phyloP scores from a whole-genome alignment of 2,113 vertebrate genomes.

The Sceloporus undulatus region DNA sequence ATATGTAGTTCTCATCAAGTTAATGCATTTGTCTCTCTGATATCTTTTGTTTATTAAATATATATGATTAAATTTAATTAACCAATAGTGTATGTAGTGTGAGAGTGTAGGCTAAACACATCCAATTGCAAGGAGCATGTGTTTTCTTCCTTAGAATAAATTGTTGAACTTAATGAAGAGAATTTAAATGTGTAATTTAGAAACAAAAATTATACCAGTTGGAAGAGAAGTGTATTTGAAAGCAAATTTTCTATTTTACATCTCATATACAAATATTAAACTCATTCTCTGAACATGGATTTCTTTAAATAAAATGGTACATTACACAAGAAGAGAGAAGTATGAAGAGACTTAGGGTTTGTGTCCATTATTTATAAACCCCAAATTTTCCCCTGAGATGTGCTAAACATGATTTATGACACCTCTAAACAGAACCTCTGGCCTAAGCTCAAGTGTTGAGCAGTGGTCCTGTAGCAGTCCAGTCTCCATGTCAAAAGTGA shows the following conservation, averaged over 20 bases:
- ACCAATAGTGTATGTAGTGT: background rate
- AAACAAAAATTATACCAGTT: background rate
- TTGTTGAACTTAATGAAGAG: conserved; percentile 1
- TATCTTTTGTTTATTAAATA: conserved; percentile 46
- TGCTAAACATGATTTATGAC: too few species aligned
- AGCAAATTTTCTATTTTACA: background rate
- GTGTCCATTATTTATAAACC: too few species aligned
- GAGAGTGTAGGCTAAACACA: background rate
- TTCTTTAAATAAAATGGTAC: background rate
- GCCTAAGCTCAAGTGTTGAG: too few species aligned
- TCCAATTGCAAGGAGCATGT: conserved; percentile 15
- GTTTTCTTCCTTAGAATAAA: background rate
- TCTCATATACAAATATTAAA: background rate
- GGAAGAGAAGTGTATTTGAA: background rate
- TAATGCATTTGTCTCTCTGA: conserved; percentile 31
- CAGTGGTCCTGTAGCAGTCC: too few species aligned
- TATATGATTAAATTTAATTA: conserved; percentile 42
- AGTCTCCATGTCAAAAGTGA: too few species aligned
- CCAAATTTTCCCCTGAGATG: too few species aligned
- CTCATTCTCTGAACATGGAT: background rate
- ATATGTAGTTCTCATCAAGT: conserved; percentile 14
- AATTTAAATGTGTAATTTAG: conserved; percentile 21
- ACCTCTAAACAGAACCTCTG: too few species aligned
- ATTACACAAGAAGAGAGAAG: background rate
- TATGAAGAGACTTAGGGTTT: background rate